phyloP scores from a whole-genome alignment of 2,113 vertebrate species.

The Turdus rufiventris region DNA sequence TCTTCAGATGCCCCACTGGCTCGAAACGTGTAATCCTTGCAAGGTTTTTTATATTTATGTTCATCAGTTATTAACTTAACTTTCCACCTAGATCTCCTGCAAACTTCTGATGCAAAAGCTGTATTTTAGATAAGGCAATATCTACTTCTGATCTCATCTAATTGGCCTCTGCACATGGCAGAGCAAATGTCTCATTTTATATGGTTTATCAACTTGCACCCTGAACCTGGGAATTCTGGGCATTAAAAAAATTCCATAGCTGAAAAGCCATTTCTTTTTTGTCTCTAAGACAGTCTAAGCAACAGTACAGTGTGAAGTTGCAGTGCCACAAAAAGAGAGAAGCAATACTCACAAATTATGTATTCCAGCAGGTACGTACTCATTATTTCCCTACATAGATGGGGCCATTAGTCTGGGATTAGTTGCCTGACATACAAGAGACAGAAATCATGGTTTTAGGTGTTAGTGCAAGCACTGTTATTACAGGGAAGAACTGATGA shows the following conservation, averaged over 20 bases:
- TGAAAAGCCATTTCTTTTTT: neutral
- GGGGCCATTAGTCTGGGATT: neutral
- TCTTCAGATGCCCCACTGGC: neutral
- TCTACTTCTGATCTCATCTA: neutral
- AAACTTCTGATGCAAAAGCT: neutral
- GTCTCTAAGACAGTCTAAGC: neutral
- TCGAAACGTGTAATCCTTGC: neutral
- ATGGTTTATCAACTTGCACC: neutral
- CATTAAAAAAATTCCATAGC: accelerated
- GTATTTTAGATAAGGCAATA: neutral
- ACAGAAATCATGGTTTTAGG: neutral
- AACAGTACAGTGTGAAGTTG: neutral
- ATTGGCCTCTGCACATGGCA: neutral
- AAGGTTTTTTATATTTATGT: neutral
- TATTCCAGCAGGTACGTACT: neutral
- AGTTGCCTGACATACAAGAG: neutral
- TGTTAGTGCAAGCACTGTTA: neutral
- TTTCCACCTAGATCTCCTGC: neutral
- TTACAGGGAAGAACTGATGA: neutral
- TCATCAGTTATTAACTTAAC: neutral
- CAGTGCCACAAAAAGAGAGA: neutral
- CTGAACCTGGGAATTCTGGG: neutral
- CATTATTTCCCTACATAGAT: neutral
- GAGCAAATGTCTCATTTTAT: neutral
- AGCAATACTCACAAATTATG: neutral